These are phyloP conservation scores for Cecropterus lyciades DNA, from an alignment of 1,140 invertebrate genomes.

Conservation along the genomic window DNA sequence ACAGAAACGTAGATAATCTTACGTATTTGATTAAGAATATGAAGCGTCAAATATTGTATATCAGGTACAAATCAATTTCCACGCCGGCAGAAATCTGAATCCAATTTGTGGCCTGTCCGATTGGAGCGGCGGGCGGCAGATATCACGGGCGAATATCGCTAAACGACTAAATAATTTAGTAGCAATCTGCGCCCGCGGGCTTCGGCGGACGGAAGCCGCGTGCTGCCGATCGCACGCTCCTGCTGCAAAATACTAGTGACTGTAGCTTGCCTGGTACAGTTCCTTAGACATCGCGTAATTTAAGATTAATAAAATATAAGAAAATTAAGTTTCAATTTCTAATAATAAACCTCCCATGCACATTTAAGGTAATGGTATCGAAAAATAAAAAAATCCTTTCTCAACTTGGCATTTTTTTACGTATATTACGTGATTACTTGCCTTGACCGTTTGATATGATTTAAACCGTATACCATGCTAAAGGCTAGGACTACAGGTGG, in stretches of 20 bases:
- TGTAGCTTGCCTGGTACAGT: not conserved
- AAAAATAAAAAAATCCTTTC: too few species aligned
- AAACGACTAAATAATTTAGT: constrained; percentile 83
- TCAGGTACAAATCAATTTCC: constrained; percentile 82
- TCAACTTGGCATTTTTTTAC: too few species aligned
- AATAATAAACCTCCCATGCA: too few species aligned
- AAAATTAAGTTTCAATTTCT: too few species aligned
- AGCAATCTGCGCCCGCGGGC: constrained; percentile 59
- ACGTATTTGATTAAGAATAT: constrained; percentile 54
- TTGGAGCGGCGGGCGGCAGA: constrained; percentile 66
- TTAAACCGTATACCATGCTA: too few species aligned
- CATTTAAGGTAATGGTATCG: too few species aligned
- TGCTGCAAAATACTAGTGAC: not conserved
- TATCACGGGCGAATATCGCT: constrained; percentile 80
- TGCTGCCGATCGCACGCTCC: constrained; percentile 3
- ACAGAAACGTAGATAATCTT: too few species aligned
- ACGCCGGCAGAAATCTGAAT: constrained; percentile 79
- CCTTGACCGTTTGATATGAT: too few species aligned
- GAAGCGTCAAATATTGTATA: constrained; percentile 62
- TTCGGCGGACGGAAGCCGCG: constrained; percentile 16
- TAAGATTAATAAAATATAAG: not conserved
- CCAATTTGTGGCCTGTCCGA: constrained; percentile 82
- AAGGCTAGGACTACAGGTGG: too few species aligned
- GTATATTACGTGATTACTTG: too few species aligned
- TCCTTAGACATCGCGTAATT: not conserved